Base-by-base conservation (phyloP, 1,140 invertebrate species). In the Hycleus phaleratus region DNA sequence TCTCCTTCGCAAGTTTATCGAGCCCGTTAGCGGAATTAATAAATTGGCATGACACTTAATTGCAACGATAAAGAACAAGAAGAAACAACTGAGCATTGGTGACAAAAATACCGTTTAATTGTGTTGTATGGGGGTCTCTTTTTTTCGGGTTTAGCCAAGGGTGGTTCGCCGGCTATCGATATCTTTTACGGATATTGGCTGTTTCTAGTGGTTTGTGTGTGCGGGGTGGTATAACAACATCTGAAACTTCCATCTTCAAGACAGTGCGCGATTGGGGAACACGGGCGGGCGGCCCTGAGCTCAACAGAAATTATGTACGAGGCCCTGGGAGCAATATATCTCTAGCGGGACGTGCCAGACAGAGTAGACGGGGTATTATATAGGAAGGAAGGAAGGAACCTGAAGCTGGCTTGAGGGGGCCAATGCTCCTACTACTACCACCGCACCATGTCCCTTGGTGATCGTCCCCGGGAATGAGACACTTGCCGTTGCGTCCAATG, bases 291-390 rank as follows among this genome's bases (percentile, higher is more conserved):
- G 61, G 56, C 60, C 46, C 59, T 61, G 57, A 69, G 68, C 66
- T 68, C 64, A 46, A 52, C 62, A 70, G 71, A 71, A 73, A 73
- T 73, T 72, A 73, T 73, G 70, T 71, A 73, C 69, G 67, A 72
- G 68, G 69, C 71, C 70, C 67, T 69, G 71, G 71, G 71, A 73
- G 71, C 70, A 66, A 72, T 73, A 73, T 67, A 71, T 73, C 70
- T 66, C 59, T 49, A 45, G 62, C 66, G 68, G 69, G 70, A 73
- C 71, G 71, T 73, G 71, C 71, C 63, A 71, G 71, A 71, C 70
- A 63, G 69, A 65, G 67, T 66, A 70, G 68, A 67, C 69, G 62
- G 67, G 65, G 67, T 69, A 72, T 71, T 71, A 72, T 71, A 72
- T 70, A 65, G 66, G 67, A 67, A 69, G 68, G 60, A 63, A 69